phyloP scores from a whole-genome alignment of 2,888 invertebrate species.

The Tuta absoluta region DNA sequence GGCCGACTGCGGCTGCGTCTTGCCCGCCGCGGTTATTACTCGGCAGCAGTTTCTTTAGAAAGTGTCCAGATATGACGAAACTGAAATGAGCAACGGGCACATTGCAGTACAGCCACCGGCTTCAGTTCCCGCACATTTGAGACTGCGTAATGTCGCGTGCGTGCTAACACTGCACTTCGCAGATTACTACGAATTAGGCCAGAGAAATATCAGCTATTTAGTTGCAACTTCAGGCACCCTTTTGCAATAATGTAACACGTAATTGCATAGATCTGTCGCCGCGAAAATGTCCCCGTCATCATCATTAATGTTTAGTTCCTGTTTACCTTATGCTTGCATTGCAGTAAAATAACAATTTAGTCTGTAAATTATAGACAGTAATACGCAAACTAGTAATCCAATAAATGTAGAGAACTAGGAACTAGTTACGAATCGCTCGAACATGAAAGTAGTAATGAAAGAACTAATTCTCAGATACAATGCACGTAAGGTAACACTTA shows the following conservation, averaged over 20 bases:
- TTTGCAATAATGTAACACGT: conserved; percentile 31
- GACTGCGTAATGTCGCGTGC: conserved; percentile 70
- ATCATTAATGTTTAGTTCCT: conserved; percentile 12
- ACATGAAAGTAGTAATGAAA: conserved; percentile 17
- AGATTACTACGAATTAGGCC: conserved; percentile 54
- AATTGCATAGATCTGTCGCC: conserved; percentile 22
- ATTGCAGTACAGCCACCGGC: conserved; percentile 66
- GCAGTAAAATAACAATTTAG: not conserved
- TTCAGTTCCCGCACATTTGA: conserved; percentile 53
- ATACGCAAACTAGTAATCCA: conserved; percentile 3
- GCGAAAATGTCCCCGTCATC: conserved; percentile 9
- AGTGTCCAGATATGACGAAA: conserved; percentile 77
- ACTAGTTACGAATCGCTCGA: conserved; percentile 5
- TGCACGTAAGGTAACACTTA: conserved; percentile 2
- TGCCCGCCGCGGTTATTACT: conserved; percentile 62
- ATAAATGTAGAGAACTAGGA: conserved; percentile 21
- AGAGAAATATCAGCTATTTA: conserved; percentile 52
- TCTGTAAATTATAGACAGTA: not conserved
- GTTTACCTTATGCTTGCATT: not conserved
- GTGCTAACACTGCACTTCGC: conserved; percentile 54
- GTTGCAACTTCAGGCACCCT: conserved; percentile 33
- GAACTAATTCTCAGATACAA: conserved; percentile 21
- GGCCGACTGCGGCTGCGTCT: conserved; percentile 62
- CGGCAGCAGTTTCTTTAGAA: conserved; percentile 76
- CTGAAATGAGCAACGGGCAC: conserved; percentile 63